These are phyloP conservation scores for Hippopotamyrus pictus DNA, from an alignment of 2,797 vertebrate genomes.

Conservation along the genomic window DNA sequence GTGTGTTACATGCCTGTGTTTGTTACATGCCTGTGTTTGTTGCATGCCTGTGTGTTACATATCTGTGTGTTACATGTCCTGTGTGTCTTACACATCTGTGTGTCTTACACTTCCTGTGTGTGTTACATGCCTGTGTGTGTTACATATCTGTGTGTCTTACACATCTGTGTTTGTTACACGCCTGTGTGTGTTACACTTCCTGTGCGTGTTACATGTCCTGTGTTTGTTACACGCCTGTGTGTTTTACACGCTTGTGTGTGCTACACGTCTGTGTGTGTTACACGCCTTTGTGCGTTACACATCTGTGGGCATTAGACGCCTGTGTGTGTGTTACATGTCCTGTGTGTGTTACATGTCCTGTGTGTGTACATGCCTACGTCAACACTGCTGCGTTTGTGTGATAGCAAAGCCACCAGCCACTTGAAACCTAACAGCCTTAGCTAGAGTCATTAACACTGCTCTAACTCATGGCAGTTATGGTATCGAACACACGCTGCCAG, in stretches of 20 bases:
- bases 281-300: too few species aligned
- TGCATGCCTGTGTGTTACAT: background rate
- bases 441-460: background rate
- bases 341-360: background rate
- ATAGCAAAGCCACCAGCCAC: background rate
- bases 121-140: background rate
- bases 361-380: background rate
- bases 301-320: background rate
- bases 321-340: background rate
- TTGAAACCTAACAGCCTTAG: background rate
- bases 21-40: background rate
- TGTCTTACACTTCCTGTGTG: background rate
- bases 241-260: too few species aligned
- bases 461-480: background rate
- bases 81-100: background rate
- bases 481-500: background rate
- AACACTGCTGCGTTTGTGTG: background rate
- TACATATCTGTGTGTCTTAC: background rate
- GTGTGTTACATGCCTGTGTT: background rate
- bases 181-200: too few species aligned
- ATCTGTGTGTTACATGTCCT: background rate
- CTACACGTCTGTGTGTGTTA: background rate
- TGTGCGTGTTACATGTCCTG: background rate
- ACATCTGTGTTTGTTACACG: too few species aligned
- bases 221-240: background rate